Base-by-base conservation (phyloP, 2,797 vertebrate genomes). In the Neopelma chrysocephalum region DNA sequence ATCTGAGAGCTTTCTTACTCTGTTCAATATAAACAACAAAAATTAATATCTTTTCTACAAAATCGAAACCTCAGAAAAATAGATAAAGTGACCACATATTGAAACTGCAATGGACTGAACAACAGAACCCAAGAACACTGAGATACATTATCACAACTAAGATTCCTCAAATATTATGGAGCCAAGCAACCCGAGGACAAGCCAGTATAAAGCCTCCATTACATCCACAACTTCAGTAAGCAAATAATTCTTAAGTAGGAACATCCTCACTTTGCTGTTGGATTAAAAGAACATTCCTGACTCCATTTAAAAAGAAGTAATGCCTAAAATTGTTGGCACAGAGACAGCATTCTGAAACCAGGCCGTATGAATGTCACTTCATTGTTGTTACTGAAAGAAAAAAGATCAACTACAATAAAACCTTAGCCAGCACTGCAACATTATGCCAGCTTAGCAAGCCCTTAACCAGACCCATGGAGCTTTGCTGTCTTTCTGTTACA, bases 311-410 rank as follows among this genome's bases (percentile, higher is more conserved):
- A 97, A 96, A 97, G 89, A 97, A 97, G 87, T 89, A 97, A 97
- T 97, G 97, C 92, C 97, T 95, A 95, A 97, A 96, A 98, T 85
- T 91, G 90, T 96, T 98, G 98, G 98, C 97, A 94, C 86, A 89
- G 88, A 91, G 82, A 85, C 75, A 93, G 94, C 94, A 94, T 95
- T 95, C 98, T 94, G 96, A 98, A 98, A 97, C 96, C 96, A 97
- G 97, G 97, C 98, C 87, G 84, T 97, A 97, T 93, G 96, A 98
- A 98, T 97, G 97, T 97, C 97, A 97, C 96, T 96, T 96, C 97
- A 98, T 98, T 98, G 98, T 98, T 98, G 97, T 85, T 94, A 94
- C 85, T 97, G 97, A 98, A 98, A 97, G 97, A 97, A 95, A 95
- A 93, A 97, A 97, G 97, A 98, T 97, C 96, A 80, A 96, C 97